Conservation (phyloP, 2,888 invertebrate species). For the Clanis bilineata region DNA sequence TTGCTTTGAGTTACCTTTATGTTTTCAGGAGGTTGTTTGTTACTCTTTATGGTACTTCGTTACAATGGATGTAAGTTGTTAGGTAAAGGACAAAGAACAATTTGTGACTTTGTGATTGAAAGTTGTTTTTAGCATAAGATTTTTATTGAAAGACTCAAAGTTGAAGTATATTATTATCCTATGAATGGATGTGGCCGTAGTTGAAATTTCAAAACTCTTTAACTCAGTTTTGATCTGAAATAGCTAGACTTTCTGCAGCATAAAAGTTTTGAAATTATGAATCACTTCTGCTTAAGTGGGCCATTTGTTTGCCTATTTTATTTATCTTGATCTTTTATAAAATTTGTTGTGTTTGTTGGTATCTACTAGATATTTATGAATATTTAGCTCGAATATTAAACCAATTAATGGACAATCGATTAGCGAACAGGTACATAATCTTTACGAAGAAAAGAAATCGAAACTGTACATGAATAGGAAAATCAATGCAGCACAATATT, state of each 20-base stretch:
- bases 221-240: neutral
- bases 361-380: neutral
- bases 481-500: neutral
- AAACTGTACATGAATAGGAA: neutral
- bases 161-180: neutral
- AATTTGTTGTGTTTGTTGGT: neutral
- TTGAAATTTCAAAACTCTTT: neutral
- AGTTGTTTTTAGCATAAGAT: neutral
- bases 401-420: too few species aligned
- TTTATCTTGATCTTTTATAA: neutral
- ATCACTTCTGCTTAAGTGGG: neutral
- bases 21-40: constrained; percentile 9
- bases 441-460: too few species aligned
- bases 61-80: constrained; percentile 4
- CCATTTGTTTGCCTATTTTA: neutral
- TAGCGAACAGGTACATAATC: too few species aligned
- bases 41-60: constrained; percentile 1
- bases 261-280: constrained; percentile 1
- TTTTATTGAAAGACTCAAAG: too few species aligned
- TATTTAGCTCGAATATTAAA: too few species aligned
- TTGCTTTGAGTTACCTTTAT: constrained; percentile 2
- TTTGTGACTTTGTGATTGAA: neutral
- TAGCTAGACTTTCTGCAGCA: neutral
- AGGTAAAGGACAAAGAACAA: neutral
- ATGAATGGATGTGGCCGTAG: neutral